Conservation (phyloP, 2,888 invertebrate species). For the Danaus chrysippus region DNA sequence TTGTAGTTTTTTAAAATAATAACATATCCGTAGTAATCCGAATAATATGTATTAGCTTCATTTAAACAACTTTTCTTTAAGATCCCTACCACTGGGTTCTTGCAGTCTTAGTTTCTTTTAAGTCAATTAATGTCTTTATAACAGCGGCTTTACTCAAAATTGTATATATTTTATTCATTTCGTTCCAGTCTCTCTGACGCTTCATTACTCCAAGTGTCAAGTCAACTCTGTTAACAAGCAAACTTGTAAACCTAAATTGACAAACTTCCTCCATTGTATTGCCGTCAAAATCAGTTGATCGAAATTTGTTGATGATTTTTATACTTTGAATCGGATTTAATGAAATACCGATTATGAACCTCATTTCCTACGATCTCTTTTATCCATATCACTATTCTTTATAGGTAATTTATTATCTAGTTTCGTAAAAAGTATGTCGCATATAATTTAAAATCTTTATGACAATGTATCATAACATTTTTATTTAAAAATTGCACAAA, state of each 20-base stretch:
- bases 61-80: no score
- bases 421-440: no score
- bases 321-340: not conserved
- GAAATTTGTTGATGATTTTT: constrained; percentile 5
- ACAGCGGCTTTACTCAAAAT: constrained; percentile 3
- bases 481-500: not conserved
- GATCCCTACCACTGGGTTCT: not conserved
- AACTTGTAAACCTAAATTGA: constrained; percentile 39
- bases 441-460: no score
- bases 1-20: no score
- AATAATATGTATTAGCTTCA: no score
- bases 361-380: not conserved
- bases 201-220: constrained; percentile 30
- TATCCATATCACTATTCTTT: no score
- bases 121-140: not conserved
- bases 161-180: constrained; percentile 11
- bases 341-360: constrained; percentile 1
- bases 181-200: constrained; percentile 21
- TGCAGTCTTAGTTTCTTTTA: no score
- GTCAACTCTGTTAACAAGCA: constrained; percentile 39
- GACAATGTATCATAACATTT: not conserved
- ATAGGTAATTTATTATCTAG: not conserved
- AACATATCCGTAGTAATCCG: no score
- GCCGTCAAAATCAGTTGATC: constrained; percentile 6
- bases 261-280: constrained; percentile 28